These are phyloP conservation scores for Apeltes quadracus DNA, from an alignment of 2,113 vertebrate genomes.

Conservation along the genomic window DNA sequence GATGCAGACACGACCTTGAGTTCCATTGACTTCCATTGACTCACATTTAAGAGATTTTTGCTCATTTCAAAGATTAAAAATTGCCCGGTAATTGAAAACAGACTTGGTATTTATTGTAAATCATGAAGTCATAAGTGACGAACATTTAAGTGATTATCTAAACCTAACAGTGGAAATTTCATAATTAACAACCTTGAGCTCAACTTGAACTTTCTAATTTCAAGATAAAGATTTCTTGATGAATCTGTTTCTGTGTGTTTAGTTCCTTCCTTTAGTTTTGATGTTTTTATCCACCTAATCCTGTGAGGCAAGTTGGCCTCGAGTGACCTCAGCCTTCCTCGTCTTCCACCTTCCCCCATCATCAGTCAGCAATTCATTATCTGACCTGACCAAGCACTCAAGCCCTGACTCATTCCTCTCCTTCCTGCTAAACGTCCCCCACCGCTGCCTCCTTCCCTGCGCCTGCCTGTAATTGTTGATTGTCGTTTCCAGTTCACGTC, in stretches of 20 bases:
- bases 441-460: constrained; percentile 42
- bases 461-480: constrained; percentile 64
- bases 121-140: too few species aligned
- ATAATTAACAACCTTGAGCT: too few species aligned
- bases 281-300: constrained; percentile 29
- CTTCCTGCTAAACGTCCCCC: constrained; percentile 32
- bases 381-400: constrained; percentile 82
- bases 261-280: constrained; percentile 1
- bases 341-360: background rate
- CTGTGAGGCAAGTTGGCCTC: constrained; percentile 49
- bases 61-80: too few species aligned
- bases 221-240: background rate
- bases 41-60: too few species aligned
- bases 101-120: too few species aligned
- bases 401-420: constrained; percentile 78
- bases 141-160: too few species aligned
- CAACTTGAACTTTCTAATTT: too few species aligned
- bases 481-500: constrained; percentile 54
- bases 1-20: too few species aligned
- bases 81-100: too few species aligned
- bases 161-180: too few species aligned
- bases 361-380: constrained; percentile 87
- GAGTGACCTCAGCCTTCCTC: constrained; percentile 49
- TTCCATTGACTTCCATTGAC: too few species aligned
- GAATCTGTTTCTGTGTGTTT: background rate